phyloP scores from a whole-genome alignment of 1,140 invertebrate genomes.

The Microvelia longipes region DNA sequence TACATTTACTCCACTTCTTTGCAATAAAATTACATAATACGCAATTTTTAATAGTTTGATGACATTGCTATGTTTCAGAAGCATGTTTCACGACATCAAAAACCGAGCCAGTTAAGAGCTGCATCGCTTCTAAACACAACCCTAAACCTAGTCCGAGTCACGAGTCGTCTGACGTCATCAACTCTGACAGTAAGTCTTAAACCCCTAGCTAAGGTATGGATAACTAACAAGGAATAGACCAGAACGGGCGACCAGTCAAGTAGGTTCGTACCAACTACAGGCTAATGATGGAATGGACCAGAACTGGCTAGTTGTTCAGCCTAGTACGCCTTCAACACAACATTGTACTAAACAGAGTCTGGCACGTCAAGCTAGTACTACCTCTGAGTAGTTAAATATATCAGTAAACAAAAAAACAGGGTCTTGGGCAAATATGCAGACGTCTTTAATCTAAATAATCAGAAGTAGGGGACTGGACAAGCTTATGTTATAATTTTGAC shows the following conservation, averaged over 20 bases:
- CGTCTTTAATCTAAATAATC: too few relatives aligned
- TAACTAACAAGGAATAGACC: background rate
- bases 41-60: too few relatives aligned
- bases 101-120: background rate
- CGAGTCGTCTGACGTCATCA: background rate
- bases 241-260: slow-evolving; percentile 2
- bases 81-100: background rate
- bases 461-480: too few relatives aligned
- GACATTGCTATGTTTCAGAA: too few relatives aligned
- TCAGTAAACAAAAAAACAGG: too few relatives aligned
- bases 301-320: background rate
- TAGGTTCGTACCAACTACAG: background rate
- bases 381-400: too few relatives aligned
- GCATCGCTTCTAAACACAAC: background rate
- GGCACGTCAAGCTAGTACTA: background rate
- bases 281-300: background rate
- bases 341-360: background rate
- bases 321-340: background rate
- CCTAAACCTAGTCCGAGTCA: background rate
- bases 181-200: background rate
- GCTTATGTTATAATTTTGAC: too few relatives aligned
- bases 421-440: too few relatives aligned
- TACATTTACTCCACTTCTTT: too few relatives aligned
- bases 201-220: too few relatives aligned
- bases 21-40: too few relatives aligned